Percentiles rank a stretch among this genome's conserved stretches.
Evolutionary conservation across 2,797 vertebrate species (phyloP).

Genomic region (Cuniculus paca): DNA sequence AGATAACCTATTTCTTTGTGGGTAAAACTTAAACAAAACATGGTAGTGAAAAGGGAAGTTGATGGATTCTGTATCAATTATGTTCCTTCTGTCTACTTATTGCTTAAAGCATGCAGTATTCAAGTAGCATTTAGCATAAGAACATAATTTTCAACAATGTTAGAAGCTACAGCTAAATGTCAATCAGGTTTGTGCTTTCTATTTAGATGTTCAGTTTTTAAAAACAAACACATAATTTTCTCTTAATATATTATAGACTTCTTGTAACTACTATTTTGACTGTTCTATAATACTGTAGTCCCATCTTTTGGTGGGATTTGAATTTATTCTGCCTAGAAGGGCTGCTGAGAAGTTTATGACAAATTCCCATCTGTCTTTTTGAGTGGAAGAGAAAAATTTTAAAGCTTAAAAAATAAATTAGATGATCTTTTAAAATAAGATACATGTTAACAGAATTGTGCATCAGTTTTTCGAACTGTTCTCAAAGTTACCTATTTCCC

Average conservation of each 20-base stretch:
- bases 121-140: neutral
- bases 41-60: neutral
- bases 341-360: neutral
- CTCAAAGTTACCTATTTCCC: neutral
- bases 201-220: conserved; percentile 10
- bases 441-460: neutral
- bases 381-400: neutral
- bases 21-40: neutral
- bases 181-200: neutral
- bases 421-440: conserved; percentile 1
- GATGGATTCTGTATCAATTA: neutral
- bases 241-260: neutral
- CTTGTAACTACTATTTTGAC: neutral
- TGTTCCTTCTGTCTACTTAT: neutral
- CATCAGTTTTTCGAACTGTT: neutral
- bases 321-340: neutral
- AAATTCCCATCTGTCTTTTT: neutral
- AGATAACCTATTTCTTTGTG: neutral
- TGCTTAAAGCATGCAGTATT: neutral
- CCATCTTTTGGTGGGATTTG: neutral
- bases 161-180: conserved; percentile 25
- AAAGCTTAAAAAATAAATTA: neutral
- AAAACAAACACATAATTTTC: neutral
- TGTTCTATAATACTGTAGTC: neutral
- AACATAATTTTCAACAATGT: neutral